Evolutionary conservation across 2,113 vertebrate genomes (phyloP), one percentile per base, ranked within the genome.

Genomic region (Corydoras maculifer): DNA sequence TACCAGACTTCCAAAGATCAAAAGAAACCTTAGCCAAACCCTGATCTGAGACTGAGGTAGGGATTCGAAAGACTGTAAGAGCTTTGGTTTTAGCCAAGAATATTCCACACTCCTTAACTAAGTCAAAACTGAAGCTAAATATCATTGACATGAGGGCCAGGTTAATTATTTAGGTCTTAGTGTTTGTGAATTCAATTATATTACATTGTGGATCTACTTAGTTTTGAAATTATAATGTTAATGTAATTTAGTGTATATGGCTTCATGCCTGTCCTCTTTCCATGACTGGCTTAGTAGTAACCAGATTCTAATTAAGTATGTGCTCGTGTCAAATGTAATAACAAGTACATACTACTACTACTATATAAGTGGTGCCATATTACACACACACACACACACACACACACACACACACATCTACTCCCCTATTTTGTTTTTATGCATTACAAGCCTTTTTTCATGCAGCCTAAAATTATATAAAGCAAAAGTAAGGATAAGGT

Each of bases 121-220:
- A 74, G 82, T 78, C 80, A 70, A 68, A 81, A 79, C 72, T 69
- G 6, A 70, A 72, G 65, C 50, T 67, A 80, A 75, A 83, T 84
- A 65, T 79, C 76, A 74, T 86, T 87, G 82, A 83, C 83, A 69
- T 79, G 82, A 57, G 67, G 64, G 11, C 79, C 79, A 82, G 74
- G 72, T 78, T 84, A 82, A 82, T 80, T 82, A 80, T 74, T 76
- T 84, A 82, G 85, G 80, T 84, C 74, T 53, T 79, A 76, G 76
- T 81, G 78, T 85, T 85, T 82, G 77, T 79, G 82, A 84, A 81
- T 77, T 82, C 76, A 74, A 35, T 72, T 81, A 80, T 78, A 79
- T 74, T 75, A 76, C 76, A 81, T 62, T 49, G 72, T 73, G 73
- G 74, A 74, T 65, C 57, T 72, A 65, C 57, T 65, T 31, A n/a